These are phyloP conservation scores for Antheraea pernyi DNA, from an alignment of 1,140 invertebrate genomes.

Conservation along the genomic window DNA sequence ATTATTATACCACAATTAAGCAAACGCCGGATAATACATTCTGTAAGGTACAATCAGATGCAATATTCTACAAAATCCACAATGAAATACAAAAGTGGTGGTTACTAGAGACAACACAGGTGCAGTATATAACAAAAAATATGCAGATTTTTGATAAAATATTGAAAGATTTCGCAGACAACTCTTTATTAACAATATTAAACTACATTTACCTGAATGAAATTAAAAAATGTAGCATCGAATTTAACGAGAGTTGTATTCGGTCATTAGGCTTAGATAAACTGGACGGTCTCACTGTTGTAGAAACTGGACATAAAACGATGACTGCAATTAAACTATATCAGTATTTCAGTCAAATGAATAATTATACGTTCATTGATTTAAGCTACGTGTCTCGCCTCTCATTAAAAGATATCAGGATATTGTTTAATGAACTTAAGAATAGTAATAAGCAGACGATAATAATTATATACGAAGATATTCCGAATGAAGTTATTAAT, in stretches of 20 bases:
- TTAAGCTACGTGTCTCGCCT: not conserved
- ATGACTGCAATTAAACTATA: not conserved
- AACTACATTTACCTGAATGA: constrained; percentile 14
- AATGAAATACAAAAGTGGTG: constrained; percentile 23
- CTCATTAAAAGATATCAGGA: not conserved
- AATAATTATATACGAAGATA: constrained; percentile 1
- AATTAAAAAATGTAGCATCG: not conserved
- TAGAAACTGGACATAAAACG: not conserved
- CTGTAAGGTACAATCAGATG: constrained; percentile 4
- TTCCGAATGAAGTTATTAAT: not conserved
- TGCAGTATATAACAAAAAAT: constrained; percentile 14
- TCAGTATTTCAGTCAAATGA: not conserved
- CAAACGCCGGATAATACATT: not conserved
- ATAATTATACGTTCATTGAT: constrained; percentile 9
- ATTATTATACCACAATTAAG: not conserved
- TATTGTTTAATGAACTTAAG: not conserved
- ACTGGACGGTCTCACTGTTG: not conserved
- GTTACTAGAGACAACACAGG: not conserved
- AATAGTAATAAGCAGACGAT: not conserved
- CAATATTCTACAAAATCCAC: constrained; percentile 15
- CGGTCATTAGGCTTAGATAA: not conserved
- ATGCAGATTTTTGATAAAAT: constrained; percentile 1
- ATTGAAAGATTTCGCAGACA: not conserved
- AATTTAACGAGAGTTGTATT: not conserved
- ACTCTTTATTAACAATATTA: constrained; percentile 7